Evolutionary conservation across 92 coral and sea anemone species (phyloP), one percentile per base, ranked within the genome.

Genomic region (Epizoanthus ramosus): DNA sequence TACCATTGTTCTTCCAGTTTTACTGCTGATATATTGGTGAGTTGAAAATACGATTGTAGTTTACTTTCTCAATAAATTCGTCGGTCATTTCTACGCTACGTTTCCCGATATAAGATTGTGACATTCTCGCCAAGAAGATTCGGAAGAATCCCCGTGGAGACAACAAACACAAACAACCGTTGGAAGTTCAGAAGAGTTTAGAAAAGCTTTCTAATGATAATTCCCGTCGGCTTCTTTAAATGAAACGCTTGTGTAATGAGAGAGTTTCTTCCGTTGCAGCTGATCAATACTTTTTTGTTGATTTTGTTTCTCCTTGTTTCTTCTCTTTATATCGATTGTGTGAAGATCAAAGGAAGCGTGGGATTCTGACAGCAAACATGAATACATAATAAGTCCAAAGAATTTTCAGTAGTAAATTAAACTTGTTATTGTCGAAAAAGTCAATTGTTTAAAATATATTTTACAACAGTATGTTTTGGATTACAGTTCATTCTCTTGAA

Each of bases 191-290:
- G 23, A n/a, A 15, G 35, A 60, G 47, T 60, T 59, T 39, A 57
- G 45, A 41, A 71, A 19, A 71, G 75, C 8, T 71, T 77, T 60
- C 24, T 77, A 77, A 39, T 61, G 82, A 43, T 63, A 61, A 21
- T 77, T 22, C 43, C 37, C 39, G 15, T 28, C 58, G 58, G 71
- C 41, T 21, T 59, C 33, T 10, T 21, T n/a, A 77, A 53, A n/a
- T 41, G 4, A 43, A 28, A 23, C 41, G 13, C 43, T 77, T 77
- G 33, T 35, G 57, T 41, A 77, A 61, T 76, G 65, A 77, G 47
- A 60, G 45, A 39, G 18, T 15, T 8, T 77, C 58, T 61, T 77
- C 58, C 57, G 70, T 59, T 14, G 82, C 82, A 77, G 82, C 82
- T 77, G 59, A 41, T 22, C 50, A 21, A 60, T 10, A 41, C 54